Evolutionary conservation across 2,113 vertebrate species (phyloP).

Genomic region (Holacanthus passer): DNA sequence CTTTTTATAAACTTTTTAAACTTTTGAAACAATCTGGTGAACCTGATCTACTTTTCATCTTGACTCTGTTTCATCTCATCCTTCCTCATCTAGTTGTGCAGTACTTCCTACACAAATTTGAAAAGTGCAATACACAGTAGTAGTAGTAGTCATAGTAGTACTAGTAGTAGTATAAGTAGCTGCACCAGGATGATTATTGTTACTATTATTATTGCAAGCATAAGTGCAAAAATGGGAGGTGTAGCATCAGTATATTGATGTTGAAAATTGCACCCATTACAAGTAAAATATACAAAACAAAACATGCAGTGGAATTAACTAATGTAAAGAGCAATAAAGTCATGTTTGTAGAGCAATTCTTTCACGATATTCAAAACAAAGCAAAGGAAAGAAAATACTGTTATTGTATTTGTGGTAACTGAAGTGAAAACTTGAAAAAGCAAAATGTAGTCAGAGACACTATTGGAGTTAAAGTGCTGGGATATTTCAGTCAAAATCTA

Average conservation of each 20-base stretch:
- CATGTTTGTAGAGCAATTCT: not conserved
- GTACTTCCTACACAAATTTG: too few species aligned
- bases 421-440: not conserved
- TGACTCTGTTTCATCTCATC: not conserved
- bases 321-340: too few species aligned
- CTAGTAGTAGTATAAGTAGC: too few species aligned
- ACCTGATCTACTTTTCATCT: not conserved
- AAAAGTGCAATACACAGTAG: too few species aligned
- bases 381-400: not conserved
- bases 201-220: too few species aligned
- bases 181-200: too few species aligned
- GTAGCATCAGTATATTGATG: not conserved
- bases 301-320: not conserved
- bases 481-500: constrained; percentile 27
- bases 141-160: not conserved
- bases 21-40: not conserved
- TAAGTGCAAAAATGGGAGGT: too few species aligned
- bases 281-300: not conserved
- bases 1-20: not conserved
- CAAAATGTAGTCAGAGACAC: constrained; percentile 16
- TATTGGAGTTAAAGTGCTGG: not conserved
- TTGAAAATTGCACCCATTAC: not conserved
- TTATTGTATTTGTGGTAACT: not conserved
- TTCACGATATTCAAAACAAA: too few species aligned
- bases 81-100: too few species aligned